Base-by-base conservation (phyloP, 2,113 vertebrate species). In the Colaptes auratus region DNA sequence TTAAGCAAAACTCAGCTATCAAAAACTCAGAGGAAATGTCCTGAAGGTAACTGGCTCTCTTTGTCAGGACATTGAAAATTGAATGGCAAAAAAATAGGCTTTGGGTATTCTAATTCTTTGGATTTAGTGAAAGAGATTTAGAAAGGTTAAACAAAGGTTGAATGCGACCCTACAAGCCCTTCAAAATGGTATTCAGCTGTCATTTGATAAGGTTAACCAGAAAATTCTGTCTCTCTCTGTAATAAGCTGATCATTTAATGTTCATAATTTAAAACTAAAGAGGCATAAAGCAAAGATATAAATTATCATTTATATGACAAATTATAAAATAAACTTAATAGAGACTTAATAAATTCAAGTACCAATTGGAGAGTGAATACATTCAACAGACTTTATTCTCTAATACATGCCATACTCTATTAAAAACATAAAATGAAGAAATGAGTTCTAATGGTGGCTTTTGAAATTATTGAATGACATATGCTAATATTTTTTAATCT, bases 231-330 rank as follows among this genome's bases (percentile, higher is more conserved):
- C 63, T 77, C 52, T 73, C 39, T 70, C 44, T 77, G 1, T 48
- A 92, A 78, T 10, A 65, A 39, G 19, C 27, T 63, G n/a, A 28
- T 94, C 35, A 56, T 70, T 86, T 82, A 78, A 66, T 82, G 21
- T 28, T 82, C 39, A 82, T 89, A 86, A 94, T 89, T 88, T 92
- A 72, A 92, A 95, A 75, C 42, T 67, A 75, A 75, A 92, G 58
- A 91, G 35, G 30, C 14, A 10, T 88, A 70, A 66, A 89, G 60
- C 18, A 88, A 93, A 92, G 19, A 53, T 64, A 61, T 88, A 86
- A 90, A 82, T 83, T 82, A 73, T 94, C 31, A 95, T 90, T 94
- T 89, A 92, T 56, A 86, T 82, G 42, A 80, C 28, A 91, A 88
- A 86, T 92, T 90, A 58, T 73, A 67, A 79, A 94, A 75, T 25